Evolutionary conservation across 2,888 invertebrate species (phyloP), one percentile per base, ranked within the genome.

Genomic region (Penaeus monodon): DNA sequence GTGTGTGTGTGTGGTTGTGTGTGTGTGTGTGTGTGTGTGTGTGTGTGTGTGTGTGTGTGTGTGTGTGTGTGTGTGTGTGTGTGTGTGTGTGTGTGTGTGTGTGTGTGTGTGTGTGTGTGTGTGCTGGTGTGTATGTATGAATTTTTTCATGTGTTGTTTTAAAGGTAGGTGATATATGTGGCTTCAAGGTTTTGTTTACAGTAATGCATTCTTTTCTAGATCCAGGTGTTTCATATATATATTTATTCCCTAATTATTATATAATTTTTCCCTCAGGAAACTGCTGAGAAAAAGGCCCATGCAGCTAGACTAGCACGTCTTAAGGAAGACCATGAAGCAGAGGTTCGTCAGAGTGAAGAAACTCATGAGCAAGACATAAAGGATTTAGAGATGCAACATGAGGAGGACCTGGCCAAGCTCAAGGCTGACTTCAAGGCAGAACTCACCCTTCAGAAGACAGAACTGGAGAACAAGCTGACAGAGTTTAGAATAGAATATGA

Each of bases 401-500:
- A 79, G 22, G 63, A 49, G 49, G 78, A 87, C n/a, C 14, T 78
- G 29, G 2, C 20, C 14, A 87, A 83, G 64, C 78, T 87, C 33
- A 87, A 83, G 65, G 70, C 78, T 29, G 83, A 87, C 38, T 87
- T 87, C 49, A 87, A 78, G 65, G 83, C 79, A 64, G 86, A 87
- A 70, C 49, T 87, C n/a, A 87, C 83, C 22, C 33, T 38, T 6
- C 83, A 87, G 65, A 87, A 87, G 57, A 83, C 82, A 44, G 82
- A 83, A 63, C 73, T 87, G 49, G 86, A 87, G 57, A 87, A 83
- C 73, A 87, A 87, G 76, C 44, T 87, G 27, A 87, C 83, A 4
- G 86, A 87, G 49, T 82, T 87, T 24, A 63, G 79, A 68, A 87
- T 87, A 83, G 86, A 87, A 70, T 87, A 87, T 74, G 86, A 87